phyloP scores from a whole-genome alignment of 2,113 vertebrate species.

The Xenotilapia caudafasciata region DNA sequence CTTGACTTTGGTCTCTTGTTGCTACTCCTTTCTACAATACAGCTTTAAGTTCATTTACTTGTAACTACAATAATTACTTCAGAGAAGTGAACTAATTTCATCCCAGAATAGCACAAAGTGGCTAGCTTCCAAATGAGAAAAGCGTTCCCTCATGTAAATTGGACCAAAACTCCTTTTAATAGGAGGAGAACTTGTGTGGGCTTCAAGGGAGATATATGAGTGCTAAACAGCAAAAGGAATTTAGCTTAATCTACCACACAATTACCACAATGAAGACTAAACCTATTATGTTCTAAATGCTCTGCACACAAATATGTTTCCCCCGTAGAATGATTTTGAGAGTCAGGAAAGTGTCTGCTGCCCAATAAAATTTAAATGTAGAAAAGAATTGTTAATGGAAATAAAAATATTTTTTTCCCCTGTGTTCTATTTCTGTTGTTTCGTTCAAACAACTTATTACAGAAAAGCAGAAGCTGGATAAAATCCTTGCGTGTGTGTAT shows the following conservation, averaged over 20 bases:
- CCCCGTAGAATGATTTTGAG: neutral
- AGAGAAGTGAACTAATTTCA: neutral
- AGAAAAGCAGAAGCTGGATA: neutral
- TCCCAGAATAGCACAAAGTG: neutral
- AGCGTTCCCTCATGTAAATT: neutral
- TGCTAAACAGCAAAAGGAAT: conserved; percentile 10
- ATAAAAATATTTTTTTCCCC: neutral
- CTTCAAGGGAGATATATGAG: neutral
- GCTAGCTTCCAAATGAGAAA: neutral
- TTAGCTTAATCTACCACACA: conserved; percentile 19
- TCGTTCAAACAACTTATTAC: neutral
- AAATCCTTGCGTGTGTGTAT: neutral
- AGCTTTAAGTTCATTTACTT: neutral
- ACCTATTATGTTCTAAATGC: conserved; percentile 22
- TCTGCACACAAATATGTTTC: conserved; percentile 12
- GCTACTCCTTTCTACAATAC: neutral
- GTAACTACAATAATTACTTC: neutral
- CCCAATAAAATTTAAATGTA: neutral
- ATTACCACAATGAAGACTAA: conserved; percentile 22
- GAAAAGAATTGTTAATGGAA: neutral
- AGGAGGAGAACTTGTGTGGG: neutral
- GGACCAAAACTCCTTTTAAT: neutral
- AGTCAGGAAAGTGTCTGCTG: conserved; percentile 6
- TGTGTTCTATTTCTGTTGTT: neutral
- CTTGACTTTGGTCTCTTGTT: neutral